Base-by-base conservation (phyloP, 2,888 invertebrate genomes). In the Stenodema calcarata region DNA sequence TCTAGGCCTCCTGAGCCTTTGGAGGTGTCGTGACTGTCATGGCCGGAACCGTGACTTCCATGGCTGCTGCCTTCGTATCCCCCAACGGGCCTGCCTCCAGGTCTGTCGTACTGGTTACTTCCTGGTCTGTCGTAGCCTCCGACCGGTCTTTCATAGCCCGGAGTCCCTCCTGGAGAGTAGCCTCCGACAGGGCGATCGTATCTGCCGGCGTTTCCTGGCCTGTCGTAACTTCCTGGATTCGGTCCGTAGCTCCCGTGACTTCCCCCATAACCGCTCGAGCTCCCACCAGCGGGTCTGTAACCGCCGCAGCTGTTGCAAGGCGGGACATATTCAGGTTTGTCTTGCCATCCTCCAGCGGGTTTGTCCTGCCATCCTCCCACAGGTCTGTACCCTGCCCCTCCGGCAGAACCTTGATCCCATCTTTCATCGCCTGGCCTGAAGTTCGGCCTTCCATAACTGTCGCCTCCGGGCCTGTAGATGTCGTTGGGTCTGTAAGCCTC, bases 401-500 rank as follows among this genome's bases (percentile, higher is more conserved):
- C 35, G 2, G n/a, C 1, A 16, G 62, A 16, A 7, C 69, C 69
- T 82, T 75, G 73, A 78, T 78, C 86, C 76, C 78, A 86, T 54
- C 76, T 35, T 23, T 86, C 86, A 54, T 76, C 78, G 1, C 86
- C 86, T 11, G 86, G 86, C 76, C 86, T 14, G 41, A 54, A 86
- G 54, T 44, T 70, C 44, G 84, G 75, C 47, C 44, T 11, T 2
- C 84, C 75, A 9, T 42, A 73, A 27, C 28, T 28, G 14, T 84
- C 86, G 11, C 62, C 54, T 18, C 85, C 76, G 1, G 86, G 86
- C 12, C 86, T 27, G 78, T 54, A 76, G 18, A 76, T 78, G 27
- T 86, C 86, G 28, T 86, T 78, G 0, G 86, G 86, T 35, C 86
- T 76, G 75, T 84, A 84, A 4, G 44, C 84, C n/a, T 70, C 82